Conservation (phyloP, 2,797 vertebrate genomes). For the Cetoscarus ocellatus region DNA sequence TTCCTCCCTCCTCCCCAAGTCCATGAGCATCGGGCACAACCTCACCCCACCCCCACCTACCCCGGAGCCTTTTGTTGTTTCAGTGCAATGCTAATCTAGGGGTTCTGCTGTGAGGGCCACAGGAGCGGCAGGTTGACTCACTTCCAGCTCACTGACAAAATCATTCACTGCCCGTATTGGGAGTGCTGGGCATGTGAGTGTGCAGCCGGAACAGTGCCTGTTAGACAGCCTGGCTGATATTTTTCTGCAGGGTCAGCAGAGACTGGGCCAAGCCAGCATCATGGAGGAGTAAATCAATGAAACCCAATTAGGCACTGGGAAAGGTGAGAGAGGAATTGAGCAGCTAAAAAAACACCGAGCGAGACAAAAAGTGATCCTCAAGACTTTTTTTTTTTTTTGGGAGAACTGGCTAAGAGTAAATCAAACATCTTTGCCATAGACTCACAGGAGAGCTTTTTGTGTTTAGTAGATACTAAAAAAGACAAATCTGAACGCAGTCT, state of each 20-base stretch:
- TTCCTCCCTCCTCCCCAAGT: constrained; percentile 13
- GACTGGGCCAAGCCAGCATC: constrained; percentile 76
- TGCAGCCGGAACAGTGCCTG: constrained; percentile 55
- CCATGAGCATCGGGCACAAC: constrained; percentile 29
- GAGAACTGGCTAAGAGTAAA: constrained; percentile 27
- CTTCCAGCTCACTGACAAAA: constrained; percentile 79
- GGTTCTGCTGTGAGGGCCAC: constrained; percentile 66
- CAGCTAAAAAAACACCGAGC: constrained; percentile 39
- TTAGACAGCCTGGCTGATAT: constrained; percentile 72
- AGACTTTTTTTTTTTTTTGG: constrained; percentile 40
- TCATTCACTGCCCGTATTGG: constrained; percentile 75
- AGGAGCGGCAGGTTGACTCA: constrained; percentile 73
- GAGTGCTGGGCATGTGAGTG: constrained; percentile 33
- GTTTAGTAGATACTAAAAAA: constrained; percentile 18
- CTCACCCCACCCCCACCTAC: constrained; percentile 18
- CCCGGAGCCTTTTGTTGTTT: constrained; percentile 66
- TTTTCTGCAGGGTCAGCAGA: constrained; percentile 86
- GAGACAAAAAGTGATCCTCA: constrained; percentile 43
- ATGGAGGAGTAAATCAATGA: constrained; percentile 82
- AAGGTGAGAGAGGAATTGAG: constrained; percentile 71
- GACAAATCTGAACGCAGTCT: constrained; percentile 1
- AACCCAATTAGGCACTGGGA: constrained; percentile 77
- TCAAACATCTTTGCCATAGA: constrained; percentile 21
- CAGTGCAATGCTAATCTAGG: constrained; percentile 67
- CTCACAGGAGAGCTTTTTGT: neutral